Base-by-base conservation (phyloP, 2,113 vertebrate species). In the Lepus timidus region DNA sequence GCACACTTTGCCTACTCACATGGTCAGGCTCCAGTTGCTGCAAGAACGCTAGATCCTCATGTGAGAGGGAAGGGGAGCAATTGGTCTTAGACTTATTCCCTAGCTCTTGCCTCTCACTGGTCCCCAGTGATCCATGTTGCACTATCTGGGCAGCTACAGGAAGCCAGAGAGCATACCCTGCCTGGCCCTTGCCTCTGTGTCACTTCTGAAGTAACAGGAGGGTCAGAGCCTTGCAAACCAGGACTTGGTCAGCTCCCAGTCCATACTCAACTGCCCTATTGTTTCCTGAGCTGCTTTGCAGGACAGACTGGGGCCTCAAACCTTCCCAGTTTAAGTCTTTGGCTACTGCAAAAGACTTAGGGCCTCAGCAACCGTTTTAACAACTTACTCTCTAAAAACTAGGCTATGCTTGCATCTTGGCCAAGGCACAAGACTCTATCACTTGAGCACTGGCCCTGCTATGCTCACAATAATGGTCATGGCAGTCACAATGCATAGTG, bases 401-500 rank as follows among this genome's bases (percentile, higher is more conserved):
- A 29, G 29, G 20, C 8, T 68, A 8, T 11, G 9, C n/a, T 27
- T n/a, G n/a, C 10, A 74, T 25, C 25, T 22, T 62, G 3, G n/a
- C 68, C 25, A 83, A 0, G 2, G 5, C 20, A 88, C 33, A 75
- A 75, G 16, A 61, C 44, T 58, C 19, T 33, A 6, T 64, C 11
- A 2, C 23, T 22, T 14, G 44, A 88, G 8, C 62, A 4, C 27
- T 17, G 55, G 22, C 1, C 9, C 23, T 52, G 4, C 86, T 29
- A 19, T 44, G 22, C 22, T n/a, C 8, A 11, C 31, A 31, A 0
- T 4, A 49, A 20, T 1, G 11, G 31, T 22, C 62, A n/a, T 33
- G 1, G 1, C 1, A 44, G 22, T n/a, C 19, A 17, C 23, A 0
- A 4, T 7, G 1, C 19, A 6, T 7, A 14, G 36, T 20, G 8